phyloP scores from a whole-genome alignment of 1,140 invertebrate genomes.

The Gerris buenoi region DNA sequence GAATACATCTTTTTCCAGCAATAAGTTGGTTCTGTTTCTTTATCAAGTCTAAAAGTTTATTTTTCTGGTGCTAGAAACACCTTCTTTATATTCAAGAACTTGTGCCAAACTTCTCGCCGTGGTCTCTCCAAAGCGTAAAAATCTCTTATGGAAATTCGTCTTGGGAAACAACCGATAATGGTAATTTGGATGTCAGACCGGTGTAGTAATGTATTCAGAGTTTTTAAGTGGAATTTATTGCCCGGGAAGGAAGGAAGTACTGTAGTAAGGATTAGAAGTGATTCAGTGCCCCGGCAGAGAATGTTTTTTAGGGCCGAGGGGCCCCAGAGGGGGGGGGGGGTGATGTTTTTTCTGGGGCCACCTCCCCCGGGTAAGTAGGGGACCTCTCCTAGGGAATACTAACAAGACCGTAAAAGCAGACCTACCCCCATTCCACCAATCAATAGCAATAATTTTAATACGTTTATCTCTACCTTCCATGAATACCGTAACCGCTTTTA shows the following conservation, averaged over 20 bases:
- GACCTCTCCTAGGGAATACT: neutral
- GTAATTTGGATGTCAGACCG: neutral
- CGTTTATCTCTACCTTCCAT: neutral
- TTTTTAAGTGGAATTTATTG: neutral
- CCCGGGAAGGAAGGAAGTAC: neutral
- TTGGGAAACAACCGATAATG: neutral
- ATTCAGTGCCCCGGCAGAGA: neutral
- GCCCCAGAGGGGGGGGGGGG: neutral
- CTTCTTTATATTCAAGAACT: no score
- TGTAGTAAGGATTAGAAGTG: neutral
- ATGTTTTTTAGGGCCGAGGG: neutral
- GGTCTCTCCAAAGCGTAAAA: no score
- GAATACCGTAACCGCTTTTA: neutral
- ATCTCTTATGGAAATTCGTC: neutral
- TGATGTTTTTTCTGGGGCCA: neutral
- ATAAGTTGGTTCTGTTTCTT: no score
- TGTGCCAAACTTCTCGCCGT: no score
- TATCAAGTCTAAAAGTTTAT: no score
- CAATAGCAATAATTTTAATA: neutral
- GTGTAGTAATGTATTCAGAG: neutral
- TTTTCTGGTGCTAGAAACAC: no score
- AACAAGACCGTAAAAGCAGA: neutral
- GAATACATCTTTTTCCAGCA: no score
- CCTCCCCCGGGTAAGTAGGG: neutral
- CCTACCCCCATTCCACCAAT: neutral